These are phyloP conservation scores for Myanophis thanlyinensis DNA, from an alignment of 2,113 vertebrate genomes.

Conservation along the genomic window DNA sequence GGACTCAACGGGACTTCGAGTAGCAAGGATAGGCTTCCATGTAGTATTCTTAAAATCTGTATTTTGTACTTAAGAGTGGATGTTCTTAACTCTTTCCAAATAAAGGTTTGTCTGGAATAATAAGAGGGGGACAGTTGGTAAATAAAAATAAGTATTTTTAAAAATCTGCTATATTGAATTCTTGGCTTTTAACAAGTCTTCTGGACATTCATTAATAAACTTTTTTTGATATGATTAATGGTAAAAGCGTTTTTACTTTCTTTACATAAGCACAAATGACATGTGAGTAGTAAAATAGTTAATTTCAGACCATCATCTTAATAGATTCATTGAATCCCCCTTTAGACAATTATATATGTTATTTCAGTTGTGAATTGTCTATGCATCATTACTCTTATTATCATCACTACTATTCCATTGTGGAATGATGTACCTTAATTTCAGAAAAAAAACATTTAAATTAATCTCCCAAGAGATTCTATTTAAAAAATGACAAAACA, in stretches of 20 bases:
- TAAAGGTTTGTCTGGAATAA: background rate
- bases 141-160: background rate
- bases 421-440: background rate
- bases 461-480: background rate
- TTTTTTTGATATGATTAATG: background rate
- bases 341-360: background rate
- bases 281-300: background rate
- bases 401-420: background rate
- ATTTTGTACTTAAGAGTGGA: background rate
- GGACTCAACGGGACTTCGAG: background rate
- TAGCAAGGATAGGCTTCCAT: background rate
- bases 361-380: background rate
- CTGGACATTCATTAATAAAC: background rate
- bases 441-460: background rate
- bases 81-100: background rate
- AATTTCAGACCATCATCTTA: background rate
- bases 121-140: background rate
- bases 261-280: background rate
- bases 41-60: background rate
- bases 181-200: background rate
- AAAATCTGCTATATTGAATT: background rate
- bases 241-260: background rate
- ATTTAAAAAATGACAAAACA: background rate
- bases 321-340: background rate
- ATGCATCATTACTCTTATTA: background rate